Conservation (phyloP, 2,113 vertebrate genomes). For the Percopsis transmontana region DNA sequence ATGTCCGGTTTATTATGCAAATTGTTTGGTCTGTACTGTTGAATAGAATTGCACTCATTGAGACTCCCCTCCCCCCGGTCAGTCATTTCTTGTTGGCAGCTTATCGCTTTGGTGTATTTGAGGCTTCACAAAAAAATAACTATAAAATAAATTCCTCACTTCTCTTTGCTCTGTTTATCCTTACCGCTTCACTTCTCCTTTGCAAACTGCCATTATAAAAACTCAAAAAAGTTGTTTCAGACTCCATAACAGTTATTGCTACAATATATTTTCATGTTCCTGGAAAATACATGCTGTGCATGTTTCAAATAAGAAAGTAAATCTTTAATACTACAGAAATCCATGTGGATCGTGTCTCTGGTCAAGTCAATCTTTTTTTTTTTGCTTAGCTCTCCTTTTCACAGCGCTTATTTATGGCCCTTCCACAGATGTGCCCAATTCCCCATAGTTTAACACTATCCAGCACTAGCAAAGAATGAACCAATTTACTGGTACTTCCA, state of each 20-base stretch:
- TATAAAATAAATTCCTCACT: slow-evolving; percentile 24
- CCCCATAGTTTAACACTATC: neutral
- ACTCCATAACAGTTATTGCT: no score
- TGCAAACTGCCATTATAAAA: neutral
- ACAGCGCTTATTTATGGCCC: neutral
- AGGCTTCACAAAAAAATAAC: slow-evolving; percentile 49
- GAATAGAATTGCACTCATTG: no score
- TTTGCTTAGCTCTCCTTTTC: slow-evolving; percentile 7
- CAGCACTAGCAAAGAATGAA: neutral
- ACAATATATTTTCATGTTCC: no score
- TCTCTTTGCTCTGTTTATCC: slow-evolving; percentile 22
- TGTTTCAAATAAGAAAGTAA: no score
- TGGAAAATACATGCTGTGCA: no score
- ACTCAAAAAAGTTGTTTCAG: no score
- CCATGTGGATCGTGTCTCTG: neutral
- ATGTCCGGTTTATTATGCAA: no score
- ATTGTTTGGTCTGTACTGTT: no score
- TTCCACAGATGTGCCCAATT: neutral
- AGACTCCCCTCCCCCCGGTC: no score
- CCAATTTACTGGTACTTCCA: neutral
- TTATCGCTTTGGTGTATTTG: no score
- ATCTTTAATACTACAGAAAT: neutral
- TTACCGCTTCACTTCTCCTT: slow-evolving; percentile 1
- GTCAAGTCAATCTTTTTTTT: neutral
- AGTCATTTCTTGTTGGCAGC: no score